Percentiles rank a stretch among this genome's conserved stretches.
Evolutionary conservation across 2,888 invertebrate genomes (phyloP).

Genomic region (Drosophila anomalipes): DNA sequence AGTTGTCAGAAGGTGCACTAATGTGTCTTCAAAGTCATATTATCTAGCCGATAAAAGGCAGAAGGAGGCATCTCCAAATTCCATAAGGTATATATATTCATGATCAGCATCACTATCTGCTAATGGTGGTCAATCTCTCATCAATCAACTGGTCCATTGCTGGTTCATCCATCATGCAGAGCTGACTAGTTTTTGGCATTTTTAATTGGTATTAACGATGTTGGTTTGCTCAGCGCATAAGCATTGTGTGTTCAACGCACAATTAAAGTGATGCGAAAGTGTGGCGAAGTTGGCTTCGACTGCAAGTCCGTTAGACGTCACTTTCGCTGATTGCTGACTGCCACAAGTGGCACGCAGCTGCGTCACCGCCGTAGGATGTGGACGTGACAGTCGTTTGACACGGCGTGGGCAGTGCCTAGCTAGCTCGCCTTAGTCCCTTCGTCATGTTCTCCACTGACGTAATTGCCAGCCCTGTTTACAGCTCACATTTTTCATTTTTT

Average conservation of each 20-base stretch:
- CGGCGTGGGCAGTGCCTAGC: conserved; percentile 27
- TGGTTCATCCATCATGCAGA: neutral
- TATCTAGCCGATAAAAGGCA: neutral
- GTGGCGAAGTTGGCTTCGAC: neutral
- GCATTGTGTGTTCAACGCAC: neutral
- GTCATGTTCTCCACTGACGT: conserved; percentile 26
- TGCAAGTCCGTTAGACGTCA: conserved; percentile 13
- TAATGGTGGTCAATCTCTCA: neutral
- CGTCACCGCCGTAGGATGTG: conserved; percentile 17
- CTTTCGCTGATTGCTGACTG: conserved; percentile 37
- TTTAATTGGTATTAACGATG: conserved; percentile 5
- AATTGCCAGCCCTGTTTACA: conserved; percentile 23
- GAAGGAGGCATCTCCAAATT: neutral
- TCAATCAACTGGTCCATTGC: neutral
- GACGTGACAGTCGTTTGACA: conserved; percentile 23
- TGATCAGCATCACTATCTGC: neutral
- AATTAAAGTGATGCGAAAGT: conserved; percentile 1
- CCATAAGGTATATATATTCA: neutral
- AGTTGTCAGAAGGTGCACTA: too few species aligned
- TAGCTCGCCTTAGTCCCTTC: conserved; percentile 2
- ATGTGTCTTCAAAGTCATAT: neutral
- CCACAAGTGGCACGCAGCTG: conserved; percentile 28
- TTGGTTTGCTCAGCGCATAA: neutral
- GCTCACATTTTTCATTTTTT: neutral
- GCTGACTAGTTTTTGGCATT: neutral